Evolutionary conservation across 2,888 invertebrate species (phyloP), one percentile per base, ranked within the genome.

Genomic region (Agriopis marginaria): DNA sequence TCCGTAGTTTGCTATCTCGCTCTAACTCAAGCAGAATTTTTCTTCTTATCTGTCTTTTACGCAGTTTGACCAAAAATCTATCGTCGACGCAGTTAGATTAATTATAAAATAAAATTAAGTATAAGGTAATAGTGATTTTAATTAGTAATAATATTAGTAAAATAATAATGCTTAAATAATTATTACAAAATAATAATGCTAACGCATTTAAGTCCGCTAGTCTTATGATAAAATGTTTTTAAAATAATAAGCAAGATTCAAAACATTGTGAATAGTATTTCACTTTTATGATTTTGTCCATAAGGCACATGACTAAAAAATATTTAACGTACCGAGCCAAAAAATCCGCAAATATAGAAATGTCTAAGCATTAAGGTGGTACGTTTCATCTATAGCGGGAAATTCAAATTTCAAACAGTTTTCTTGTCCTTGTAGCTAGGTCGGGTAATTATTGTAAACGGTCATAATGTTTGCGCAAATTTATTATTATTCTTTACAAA

Each of bases 121-220:
- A n/a, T 45, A 45, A 62, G 14, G 5, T 44, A 51, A 51, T 65
- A 65, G 68, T 70, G 68, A 71, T 70, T 70, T 71, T 70, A 70
- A 70, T 69, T 66, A 71, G 61, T 17, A 55, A 56, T 56, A 63
- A 47, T 51, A 55, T 12, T 23, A 23, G 17, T 0, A 32, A 47
- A n/a, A 44, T 42, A 65, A 59, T 68, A 32, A 68, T 54, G 71
- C 67, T 72, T 74, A 68, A 66, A 60, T 63, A 68, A 72, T 70
- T 44, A 56, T 51, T 79, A 79, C 78, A 69, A 70, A 68, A 66
- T 62, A 64, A 66, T 74, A 74, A 75, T 76, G 74, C 74, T 68
- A 61, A 64, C 66, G 75, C 74, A 73, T 88, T 82, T 88, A 90
- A 89, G 79, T 86, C 82, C 85, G 85, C 92, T 93, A 93, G 92